A percentile compares a stretch with the other conserved stretches of the same genome.
These are phyloP conservation scores for Cheilosia pagana DNA, from an alignment of 2,888 invertebrate species.

Conservation along the genomic window DNA sequence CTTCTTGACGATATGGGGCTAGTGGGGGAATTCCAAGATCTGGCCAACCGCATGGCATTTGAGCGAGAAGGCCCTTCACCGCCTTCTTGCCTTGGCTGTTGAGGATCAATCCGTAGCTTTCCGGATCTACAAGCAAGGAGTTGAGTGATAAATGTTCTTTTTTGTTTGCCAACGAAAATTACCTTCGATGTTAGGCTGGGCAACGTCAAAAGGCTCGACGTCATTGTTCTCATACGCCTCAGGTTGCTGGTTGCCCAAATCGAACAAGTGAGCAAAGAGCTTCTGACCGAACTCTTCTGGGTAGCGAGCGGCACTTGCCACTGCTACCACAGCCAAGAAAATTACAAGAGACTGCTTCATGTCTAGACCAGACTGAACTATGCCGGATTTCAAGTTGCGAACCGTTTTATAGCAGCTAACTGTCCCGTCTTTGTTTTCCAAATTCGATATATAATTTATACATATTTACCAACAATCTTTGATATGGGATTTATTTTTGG, in stretches of 20 bases:
- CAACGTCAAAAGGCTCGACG: background rate
- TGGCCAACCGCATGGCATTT: slow-evolving; percentile 79
- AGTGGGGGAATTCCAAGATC: slow-evolving; percentile 78
- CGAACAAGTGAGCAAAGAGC: background rate
- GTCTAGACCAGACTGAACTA: background rate
- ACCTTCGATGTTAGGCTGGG: background rate
- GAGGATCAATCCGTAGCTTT: slow-evolving; percentile 77
- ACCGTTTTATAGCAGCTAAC: slow-evolving; percentile 15
- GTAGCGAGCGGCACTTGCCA: slow-evolving; percentile 11
- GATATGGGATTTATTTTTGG: no score
- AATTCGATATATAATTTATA: no score
- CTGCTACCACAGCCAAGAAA: slow-evolving; percentile 19
- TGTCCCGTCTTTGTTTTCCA: no score
- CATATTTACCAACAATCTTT: no score
- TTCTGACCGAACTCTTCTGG: slow-evolving; percentile 25
- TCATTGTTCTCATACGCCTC: background rate
- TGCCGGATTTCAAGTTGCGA: background rate
- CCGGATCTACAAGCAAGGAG: background rate
- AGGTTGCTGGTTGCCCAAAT: background rate
- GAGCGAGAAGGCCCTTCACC: slow-evolving; percentile 28
- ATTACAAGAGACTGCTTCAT: slow-evolving; percentile 39
- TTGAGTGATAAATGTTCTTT: background rate
- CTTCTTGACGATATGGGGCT: slow-evolving; percentile 77
- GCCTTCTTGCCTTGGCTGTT: slow-evolving; percentile 77
- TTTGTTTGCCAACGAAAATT: background rate